phyloP scores from a whole-genome alignment of 1,140 invertebrate genomes.

The Ooceraea biroi region DNA sequence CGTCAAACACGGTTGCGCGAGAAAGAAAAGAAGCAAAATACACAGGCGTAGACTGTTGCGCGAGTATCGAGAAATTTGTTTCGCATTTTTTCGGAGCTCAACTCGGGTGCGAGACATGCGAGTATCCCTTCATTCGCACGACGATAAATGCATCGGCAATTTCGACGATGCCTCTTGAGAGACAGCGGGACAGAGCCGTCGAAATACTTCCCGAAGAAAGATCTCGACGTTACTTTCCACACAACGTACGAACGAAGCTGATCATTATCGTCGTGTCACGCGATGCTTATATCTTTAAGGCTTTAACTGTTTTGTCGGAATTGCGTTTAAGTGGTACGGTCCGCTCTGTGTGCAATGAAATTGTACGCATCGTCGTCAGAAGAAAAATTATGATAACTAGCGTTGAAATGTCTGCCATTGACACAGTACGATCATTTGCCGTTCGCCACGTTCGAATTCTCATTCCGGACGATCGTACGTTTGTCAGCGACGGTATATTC shows the following conservation, averaged over 20 bases:
- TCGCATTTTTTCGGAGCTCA: neutral
- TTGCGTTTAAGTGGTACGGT: slow-evolving; percentile 8
- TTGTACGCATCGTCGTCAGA: neutral
- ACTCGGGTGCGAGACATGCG: neutral
- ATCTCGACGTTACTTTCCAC: slow-evolving; percentile 14
- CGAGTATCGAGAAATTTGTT: slow-evolving; percentile 3
- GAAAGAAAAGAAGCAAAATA: neutral
- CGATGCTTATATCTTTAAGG: slow-evolving; percentile 24
- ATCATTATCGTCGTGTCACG: slow-evolving; percentile 45
- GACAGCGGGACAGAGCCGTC: neutral
- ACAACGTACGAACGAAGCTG: neutral
- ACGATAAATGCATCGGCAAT: slow-evolving; percentile 23
- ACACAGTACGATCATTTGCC: neutral
- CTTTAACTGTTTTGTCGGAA: slow-evolving; percentile 7
- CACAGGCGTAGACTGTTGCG: neutral
- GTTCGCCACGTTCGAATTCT: neutral
- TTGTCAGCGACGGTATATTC: too few relatives aligned
- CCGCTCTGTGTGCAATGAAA: neutral
- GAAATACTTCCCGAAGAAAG: slow-evolving; percentile 2
- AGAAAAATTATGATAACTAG: neutral
- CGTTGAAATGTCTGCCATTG: neutral
- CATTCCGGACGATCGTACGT: neutral
- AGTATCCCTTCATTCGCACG: neutral
- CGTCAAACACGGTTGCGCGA: too few relatives aligned
- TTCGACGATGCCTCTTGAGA: slow-evolving; percentile 14